Evolutionary conservation across 2,797 vertebrate genomes (phyloP).

Genomic region (Dallia pectoralis): DNA sequence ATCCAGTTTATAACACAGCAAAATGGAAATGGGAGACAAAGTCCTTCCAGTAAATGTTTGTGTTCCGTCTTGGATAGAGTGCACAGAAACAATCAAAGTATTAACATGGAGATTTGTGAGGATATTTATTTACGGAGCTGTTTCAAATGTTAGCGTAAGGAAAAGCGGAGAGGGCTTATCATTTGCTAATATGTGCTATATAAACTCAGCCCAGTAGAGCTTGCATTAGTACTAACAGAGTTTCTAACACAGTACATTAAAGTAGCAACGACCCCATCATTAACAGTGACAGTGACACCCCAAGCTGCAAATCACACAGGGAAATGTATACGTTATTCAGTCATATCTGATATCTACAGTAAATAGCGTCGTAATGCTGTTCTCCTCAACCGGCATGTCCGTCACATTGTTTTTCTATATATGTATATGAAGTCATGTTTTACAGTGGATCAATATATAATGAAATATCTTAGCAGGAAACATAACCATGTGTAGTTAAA

Average conservation of each 20-base stretch:
- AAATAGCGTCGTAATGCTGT: slow-evolving; percentile 48
- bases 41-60: no score
- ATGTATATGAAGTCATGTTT: not conserved
- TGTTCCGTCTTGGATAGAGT: no score
- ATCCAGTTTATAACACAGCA: no score
- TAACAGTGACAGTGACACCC: slow-evolving; percentile 37
- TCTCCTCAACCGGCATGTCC: slow-evolving; percentile 22
- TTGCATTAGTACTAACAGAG: not conserved
- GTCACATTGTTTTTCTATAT: not conserved
- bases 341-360: slow-evolving; percentile 41
- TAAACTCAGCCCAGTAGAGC: no score
- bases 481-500: not conserved
- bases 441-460: not conserved
- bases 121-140: no score
- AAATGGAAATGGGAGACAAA: no score
- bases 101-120: no score
- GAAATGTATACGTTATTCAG: slow-evolving; percentile 47
- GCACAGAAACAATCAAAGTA: no score
- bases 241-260: not conserved
- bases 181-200: no score
- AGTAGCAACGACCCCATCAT: not conserved
- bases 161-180: no score
- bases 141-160: no score
- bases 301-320: slow-evolving; percentile 46
- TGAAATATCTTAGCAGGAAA: not conserved